Base-by-base conservation (phyloP, 2,797 vertebrate genomes). In the Crax fasciolata region DNA sequence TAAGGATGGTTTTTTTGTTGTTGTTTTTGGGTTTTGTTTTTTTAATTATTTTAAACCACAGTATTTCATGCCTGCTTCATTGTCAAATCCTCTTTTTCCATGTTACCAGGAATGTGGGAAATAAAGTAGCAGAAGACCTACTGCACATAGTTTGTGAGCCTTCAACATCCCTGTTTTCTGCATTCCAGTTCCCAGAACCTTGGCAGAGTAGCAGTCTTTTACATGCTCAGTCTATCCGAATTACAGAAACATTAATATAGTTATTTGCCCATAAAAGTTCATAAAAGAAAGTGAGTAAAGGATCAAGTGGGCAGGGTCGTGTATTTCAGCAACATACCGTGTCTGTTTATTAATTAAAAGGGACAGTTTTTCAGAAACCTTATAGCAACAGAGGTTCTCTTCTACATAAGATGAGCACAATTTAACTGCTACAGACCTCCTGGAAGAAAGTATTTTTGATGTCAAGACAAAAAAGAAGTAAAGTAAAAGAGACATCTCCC, bases 281-380 rank as follows among this genome's bases (percentile, higher is more conserved):
- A 48, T 70, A 10, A 73, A 70, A 68, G 27, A 77, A 85, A 18
- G 9, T 8, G 12, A 39, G 43, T 54, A 48, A 70, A n/a, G 82
- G 48, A 81, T 24, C 6, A 3, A 90, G 62, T 35, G 67, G 66
- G 35, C 46, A 88, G 46, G 25, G 70, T 75, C 51, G 75, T 2
- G 16, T 51, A 75, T 73, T 70, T 38, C 78, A 81, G 62, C 46
- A 39, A 84, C 68, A 48, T 30, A 73, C 58, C 38, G 71, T 62
- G 65, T 39, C 27, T 58, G 24, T 70, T 91, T 70, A 93, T 84
- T 88, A 90, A 75, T 54, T 48, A 39, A 72, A 38, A 75, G 48
- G 80, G 32, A 75, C 49, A 88, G 73, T n/a, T 81, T 90, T 73
- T 43, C 80, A 93, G 51, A 86, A 93, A 59, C 9, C 21, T 78